Evolutionary conservation across 30 jellyfish, hydroid and myxozoan species (phyloP).

Genomic region (Rhopilema esculentum): DNA sequence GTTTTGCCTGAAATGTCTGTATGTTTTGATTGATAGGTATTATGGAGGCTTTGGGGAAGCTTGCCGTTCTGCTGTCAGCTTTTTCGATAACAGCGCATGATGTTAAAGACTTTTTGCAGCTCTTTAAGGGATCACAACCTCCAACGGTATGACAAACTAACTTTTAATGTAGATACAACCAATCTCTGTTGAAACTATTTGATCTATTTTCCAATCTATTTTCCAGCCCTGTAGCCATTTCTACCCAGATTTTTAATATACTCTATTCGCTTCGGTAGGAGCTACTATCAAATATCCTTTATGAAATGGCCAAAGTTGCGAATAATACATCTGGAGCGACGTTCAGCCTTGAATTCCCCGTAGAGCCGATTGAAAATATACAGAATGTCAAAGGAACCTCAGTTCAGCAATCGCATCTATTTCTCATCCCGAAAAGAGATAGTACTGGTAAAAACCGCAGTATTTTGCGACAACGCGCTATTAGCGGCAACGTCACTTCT

Average conservation of each 20-base stretch:
- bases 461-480: constrained; percentile 43
- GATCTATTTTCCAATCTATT: no score
- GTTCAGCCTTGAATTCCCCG: constrained; percentile 69
- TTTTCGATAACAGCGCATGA: constrained; percentile 66
- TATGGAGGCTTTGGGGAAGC: constrained; percentile 40
- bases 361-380: constrained; percentile 33
- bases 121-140: constrained; percentile 49
- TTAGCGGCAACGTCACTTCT: constrained; percentile 28
- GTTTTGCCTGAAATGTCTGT: no score
- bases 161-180: neutral
- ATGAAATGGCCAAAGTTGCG: constrained; percentile 74
- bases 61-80: constrained; percentile 55
- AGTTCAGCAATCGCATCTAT: constrained; percentile 73
- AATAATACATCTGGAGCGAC: constrained; percentile 68
- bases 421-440: constrained; percentile 71
- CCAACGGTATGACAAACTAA: constrained; percentile 57
- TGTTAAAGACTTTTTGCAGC: constrained; percentile 59
- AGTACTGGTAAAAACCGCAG: constrained; percentile 57
- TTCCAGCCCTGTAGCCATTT: no score
- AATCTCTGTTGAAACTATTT: no score
- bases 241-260: no score
- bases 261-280: constrained; percentile 34
- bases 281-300: constrained; percentile 58
- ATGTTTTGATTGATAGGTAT: constrained; percentile 7
- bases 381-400: constrained; percentile 43